Percentiles rank a stretch among this genome's conserved stretches.
Conservation (phyloP, 2,888 invertebrate genomes). For the Drosophila kuntzei region DNA sequence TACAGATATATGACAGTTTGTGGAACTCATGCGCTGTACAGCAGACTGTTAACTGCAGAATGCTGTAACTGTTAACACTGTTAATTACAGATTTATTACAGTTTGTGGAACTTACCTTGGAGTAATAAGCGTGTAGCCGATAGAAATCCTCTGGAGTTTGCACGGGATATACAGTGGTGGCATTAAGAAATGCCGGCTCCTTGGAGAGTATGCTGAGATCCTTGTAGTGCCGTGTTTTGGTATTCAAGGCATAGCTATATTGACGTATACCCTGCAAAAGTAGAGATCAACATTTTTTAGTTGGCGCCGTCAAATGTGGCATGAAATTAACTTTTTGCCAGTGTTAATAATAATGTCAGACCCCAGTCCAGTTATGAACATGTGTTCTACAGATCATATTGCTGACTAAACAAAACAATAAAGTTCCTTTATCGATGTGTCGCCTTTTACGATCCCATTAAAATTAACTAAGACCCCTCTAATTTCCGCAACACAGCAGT, state of each 20-base stretch:
- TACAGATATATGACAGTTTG: too few species aligned
- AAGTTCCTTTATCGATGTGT: slow-evolving; percentile 50
- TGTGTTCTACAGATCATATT: slow-evolving; percentile 36
- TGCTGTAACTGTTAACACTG: slow-evolving; percentile 12
- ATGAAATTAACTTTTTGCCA: slow-evolving; percentile 31
- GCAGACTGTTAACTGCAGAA: slow-evolving; percentile 22
- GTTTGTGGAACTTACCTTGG: slow-evolving; percentile 87
- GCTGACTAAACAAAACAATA: slow-evolving; percentile 37
- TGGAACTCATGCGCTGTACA: too few species aligned
- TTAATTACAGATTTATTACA: background rate
- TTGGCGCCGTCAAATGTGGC: slow-evolving; percentile 31
- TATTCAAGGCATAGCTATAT: slow-evolving; percentile 77
- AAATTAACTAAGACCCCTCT: slow-evolving; percentile 4
- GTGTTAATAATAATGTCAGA: slow-evolving; percentile 1
- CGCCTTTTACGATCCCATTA: slow-evolving; percentile 45
- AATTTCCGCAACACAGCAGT: slow-evolving; percentile 4
- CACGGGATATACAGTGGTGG: slow-evolving; percentile 89
- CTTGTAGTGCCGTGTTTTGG: slow-evolving; percentile 78
- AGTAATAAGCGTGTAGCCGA: slow-evolving; percentile 90
- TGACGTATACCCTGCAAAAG: slow-evolving; percentile 80
- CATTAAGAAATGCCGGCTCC: slow-evolving; percentile 86
- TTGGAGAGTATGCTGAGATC: slow-evolving; percentile 85
- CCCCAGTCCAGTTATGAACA: slow-evolving; percentile 26
- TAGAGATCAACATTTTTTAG: background rate
- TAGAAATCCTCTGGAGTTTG: slow-evolving; percentile 88